A percentile compares a stretch with the other conserved stretches of the same genome.
phyloP scores from a whole-genome alignment of 2,797 vertebrate genomes.

The Enteromius thamalakanensis region DNA sequence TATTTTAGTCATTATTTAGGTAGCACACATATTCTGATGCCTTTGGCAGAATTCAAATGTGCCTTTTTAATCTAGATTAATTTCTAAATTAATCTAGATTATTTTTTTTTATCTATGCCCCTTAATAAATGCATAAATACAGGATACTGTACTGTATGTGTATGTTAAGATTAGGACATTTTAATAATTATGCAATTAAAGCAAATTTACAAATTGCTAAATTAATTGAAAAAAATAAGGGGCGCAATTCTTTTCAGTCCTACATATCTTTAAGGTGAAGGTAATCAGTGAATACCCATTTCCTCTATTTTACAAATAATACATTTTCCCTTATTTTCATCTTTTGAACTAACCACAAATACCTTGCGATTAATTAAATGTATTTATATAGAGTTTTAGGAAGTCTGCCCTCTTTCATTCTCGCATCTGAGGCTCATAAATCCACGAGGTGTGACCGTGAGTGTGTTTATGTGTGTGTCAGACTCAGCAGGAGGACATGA shows the following conservation, averaged over 20 bases:
- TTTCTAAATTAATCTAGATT: no score
- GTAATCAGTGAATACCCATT: neutral
- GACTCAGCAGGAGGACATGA: slow-evolving; percentile 72
- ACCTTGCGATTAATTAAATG: neutral
- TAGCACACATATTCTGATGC: no score
- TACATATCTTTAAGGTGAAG: neutral
- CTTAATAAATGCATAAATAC: no score
- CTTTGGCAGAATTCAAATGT: no score
- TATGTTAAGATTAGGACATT: no score
- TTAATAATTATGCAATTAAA: neutral
- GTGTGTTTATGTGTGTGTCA: slow-evolving; percentile 58
- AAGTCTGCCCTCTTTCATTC: slow-evolving; percentile 7
- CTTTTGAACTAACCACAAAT: neutral
- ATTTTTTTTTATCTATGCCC: no score
- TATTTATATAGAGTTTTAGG: slow-evolving; percentile 2
- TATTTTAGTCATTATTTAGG: no score
- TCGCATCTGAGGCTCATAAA: slow-evolving; percentile 72
- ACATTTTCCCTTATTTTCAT: neutral
- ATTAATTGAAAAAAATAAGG: neutral
- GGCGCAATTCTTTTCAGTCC: neutral
- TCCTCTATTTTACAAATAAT: neutral
- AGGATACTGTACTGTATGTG: no score
- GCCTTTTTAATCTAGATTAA: no score
- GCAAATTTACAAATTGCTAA: neutral
- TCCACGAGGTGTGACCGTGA: slow-evolving; percentile 62